Percentiles rank a stretch among this genome's conserved stretches.
Conservation (phyloP, 2,113 vertebrate genomes). For the Pterophyllum scalare region DNA sequence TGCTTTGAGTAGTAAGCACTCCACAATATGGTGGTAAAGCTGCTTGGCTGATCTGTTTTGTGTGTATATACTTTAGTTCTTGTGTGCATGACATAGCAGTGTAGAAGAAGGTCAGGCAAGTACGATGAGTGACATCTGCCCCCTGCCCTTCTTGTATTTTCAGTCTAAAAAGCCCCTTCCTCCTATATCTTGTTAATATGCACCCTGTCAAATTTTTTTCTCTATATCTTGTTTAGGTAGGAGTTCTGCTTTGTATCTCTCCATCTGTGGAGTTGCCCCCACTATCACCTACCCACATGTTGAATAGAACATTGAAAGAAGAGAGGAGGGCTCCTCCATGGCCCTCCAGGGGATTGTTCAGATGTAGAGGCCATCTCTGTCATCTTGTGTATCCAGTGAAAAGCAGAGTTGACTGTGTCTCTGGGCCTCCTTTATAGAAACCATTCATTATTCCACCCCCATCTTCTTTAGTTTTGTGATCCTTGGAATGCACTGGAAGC, state of each 20-base stretch:
- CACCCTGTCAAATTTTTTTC: slow-evolving; percentile 31
- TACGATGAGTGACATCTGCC: slow-evolving; percentile 33
- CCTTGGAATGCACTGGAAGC: slow-evolving; percentile 62
- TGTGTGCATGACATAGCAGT: not conserved
- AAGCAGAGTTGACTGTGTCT: slow-evolving; percentile 63
- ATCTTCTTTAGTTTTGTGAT: slow-evolving; percentile 35
- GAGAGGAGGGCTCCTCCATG: slow-evolving; percentile 41
- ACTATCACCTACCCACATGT: slow-evolving; percentile 26
- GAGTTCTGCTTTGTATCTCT: slow-evolving; percentile 27
- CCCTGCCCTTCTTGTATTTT: slow-evolving; percentile 12
- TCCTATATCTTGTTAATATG: slow-evolving; percentile 43
- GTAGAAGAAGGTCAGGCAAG: slow-evolving; percentile 37
- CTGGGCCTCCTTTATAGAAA: slow-evolving; percentile 64
- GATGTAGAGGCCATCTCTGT: slow-evolving; percentile 70
- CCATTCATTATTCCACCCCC: slow-evolving; percentile 34
- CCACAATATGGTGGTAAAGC: not conserved
- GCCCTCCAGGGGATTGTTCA: slow-evolving; percentile 50
- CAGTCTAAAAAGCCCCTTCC: slow-evolving; percentile 31
- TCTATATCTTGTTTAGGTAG: slow-evolving; percentile 30
- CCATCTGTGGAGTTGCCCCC: slow-evolving; percentile 18
- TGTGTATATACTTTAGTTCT: not conserved
- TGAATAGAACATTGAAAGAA: slow-evolving; percentile 48
- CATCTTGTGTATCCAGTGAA: slow-evolving; percentile 74
- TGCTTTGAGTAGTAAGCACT: slow-evolving; percentile 12
- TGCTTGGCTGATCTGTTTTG: not conserved